Base-by-base conservation (phyloP, 2,888 invertebrate genomes). In the Meiosimyza platycephala region DNA sequence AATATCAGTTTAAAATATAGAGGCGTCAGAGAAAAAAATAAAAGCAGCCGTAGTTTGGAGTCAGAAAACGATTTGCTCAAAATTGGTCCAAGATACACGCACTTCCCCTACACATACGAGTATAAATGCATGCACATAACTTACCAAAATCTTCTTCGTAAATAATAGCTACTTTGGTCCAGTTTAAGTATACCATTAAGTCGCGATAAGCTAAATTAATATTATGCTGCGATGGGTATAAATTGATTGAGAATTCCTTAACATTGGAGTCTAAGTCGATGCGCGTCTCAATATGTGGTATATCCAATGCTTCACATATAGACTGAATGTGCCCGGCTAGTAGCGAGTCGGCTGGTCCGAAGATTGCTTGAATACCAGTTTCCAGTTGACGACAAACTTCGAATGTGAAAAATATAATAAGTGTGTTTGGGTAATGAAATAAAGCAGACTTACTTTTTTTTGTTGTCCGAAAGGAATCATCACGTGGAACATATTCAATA, bases 111-210 rank as follows among this genome's bases (percentile, higher is more conserved):
- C n/a, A n/a, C n/a, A n/a, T n/a, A n/a, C n/a, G n/a, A n/a, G n/a
- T n/a, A 6, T 54, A 54, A 54, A 1, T 11, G 9, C 9, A 40
- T 40, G 40, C 40, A 40, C 40, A 11, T 13, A 11, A 62, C 90
- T 89, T 83, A 95, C 95, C 95, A 83, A 93, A 92, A 80, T 96
- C 96, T 81, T 97, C 95, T 83, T 98, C 97, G 83, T 97, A 98
- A 60, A 98, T 92, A 71, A 98, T 93, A 0, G 96, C 97, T 82
- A 97, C 95, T 83, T 93, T 92, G 3, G 95, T 95, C 98, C 98
- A 98, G 85, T 96, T 95, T 75, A 97, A 90, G 85, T 95, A 95
- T 12, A 91, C 89, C 86, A 97, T 94, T 78, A 97, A 90, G 82
- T 97, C 97, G 72, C 93, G 90, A 87, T 96, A 95, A 0, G 95